These are phyloP conservation scores for Flabesymbios commensalis DNA, from an alignment of 2,888 invertebrate species.

Conservation along the genomic window DNA sequence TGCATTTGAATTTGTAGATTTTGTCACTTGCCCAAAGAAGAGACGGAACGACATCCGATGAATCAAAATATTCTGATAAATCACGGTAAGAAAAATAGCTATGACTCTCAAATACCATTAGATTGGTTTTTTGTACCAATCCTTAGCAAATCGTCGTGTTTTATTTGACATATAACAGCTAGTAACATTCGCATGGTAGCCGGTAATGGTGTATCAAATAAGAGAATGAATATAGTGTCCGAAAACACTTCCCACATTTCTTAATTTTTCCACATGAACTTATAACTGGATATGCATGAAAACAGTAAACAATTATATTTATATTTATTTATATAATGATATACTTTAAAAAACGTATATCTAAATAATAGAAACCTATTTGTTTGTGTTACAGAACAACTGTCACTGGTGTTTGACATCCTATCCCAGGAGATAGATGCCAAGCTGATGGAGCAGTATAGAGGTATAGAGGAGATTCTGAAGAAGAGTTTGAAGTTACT, in stretches of 20 bases:
- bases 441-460: conserved; percentile 44
- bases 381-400: conserved; percentile 32
- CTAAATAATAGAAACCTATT: background rate
- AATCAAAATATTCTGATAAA: conserved; percentile 47
- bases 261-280: too few species aligned
- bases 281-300: too few species aligned
- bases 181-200: too few species aligned
- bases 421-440: conserved; percentile 40
- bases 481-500: conserved; percentile 37
- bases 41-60: conserved; percentile 41
- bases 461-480: conserved; percentile 38
- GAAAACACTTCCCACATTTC: too few species aligned
- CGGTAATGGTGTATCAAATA: too few species aligned
- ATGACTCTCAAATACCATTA: too few species aligned
- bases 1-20: too few species aligned
- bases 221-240: too few species aligned
- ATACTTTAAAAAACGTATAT: background rate
- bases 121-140: too few species aligned
- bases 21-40: conserved; percentile 39
- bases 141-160: too few species aligned
- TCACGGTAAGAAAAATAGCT: conserved; percentile 39
- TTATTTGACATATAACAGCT: too few species aligned
- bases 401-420: conserved; percentile 45
- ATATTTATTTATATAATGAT: background rate
- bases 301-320: too few species aligned